phyloP scores from a whole-genome alignment of 35 echinoderm and acorn worm genomes.

The Ophiothrix spiculata region DNA sequence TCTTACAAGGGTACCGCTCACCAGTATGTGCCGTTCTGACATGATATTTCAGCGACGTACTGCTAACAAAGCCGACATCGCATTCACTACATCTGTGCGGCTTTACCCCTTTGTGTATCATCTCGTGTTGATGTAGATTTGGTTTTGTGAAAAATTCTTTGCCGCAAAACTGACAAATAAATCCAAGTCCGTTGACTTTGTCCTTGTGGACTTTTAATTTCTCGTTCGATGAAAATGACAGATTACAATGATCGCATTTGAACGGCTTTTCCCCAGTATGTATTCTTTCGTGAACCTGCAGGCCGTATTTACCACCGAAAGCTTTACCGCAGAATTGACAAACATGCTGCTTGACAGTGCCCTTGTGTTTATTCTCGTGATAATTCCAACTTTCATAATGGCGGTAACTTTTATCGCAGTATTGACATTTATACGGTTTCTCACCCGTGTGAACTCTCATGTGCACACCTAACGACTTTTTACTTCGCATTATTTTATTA shows the following conservation, averaged over 20 bases:
- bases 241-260: constrained; percentile 20
- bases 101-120: neutral
- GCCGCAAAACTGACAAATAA: neutral
- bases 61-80: neutral
- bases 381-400: neutral
- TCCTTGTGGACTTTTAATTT: neutral
- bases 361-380: constrained; percentile 37
- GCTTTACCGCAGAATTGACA: constrained; percentile 27
- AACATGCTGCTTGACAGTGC: constrained; percentile 15
- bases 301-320: constrained; percentile 13
- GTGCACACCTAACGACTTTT: neutral
- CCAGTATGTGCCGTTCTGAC: neutral
- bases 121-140: neutral
- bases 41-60: neutral
- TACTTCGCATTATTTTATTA: neutral
- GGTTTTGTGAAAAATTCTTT: neutral
- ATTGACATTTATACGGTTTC: neutral
- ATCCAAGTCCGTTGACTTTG: neutral
- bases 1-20: neutral
- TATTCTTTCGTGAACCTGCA: constrained; percentile 8
- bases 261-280: constrained; percentile 30
- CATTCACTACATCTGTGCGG: neutral
- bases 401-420: constrained; percentile 22
- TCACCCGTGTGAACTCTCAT: neutral
- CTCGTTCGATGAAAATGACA: neutral